These are phyloP conservation scores for Rhagonycha lutea DNA, from an alignment of 2,888 invertebrate species.

Conservation along the genomic window DNA sequence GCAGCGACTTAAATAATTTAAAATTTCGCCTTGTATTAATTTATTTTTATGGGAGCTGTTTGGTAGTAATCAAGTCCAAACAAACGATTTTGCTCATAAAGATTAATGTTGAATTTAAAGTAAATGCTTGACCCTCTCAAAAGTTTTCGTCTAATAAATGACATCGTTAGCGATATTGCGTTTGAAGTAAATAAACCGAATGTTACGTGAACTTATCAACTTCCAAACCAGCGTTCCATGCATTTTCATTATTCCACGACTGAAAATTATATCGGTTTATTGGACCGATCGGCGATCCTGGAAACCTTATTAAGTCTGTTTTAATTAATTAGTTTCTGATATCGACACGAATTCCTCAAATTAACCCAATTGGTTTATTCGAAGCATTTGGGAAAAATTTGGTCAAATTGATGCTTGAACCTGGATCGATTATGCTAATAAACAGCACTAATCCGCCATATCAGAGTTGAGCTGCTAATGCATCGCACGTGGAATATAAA, in stretches of 20 bases:
- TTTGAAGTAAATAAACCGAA: not conserved
- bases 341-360: not conserved
- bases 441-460: not conserved
- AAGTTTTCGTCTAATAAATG: conserved; percentile 7
- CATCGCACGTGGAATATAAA: too few relatives aligned
- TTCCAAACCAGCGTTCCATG: not conserved
- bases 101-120: not conserved
- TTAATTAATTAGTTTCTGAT: not conserved
- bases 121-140: not conserved
- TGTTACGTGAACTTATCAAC: not conserved
- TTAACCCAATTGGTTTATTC: not conserved
- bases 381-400: not conserved
- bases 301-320: not conserved
- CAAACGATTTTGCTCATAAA: not conserved
- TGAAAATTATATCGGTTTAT: not conserved
- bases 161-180: not conserved
- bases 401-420: not conserved
- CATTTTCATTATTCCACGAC: not conserved
- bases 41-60: not conserved
- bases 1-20: not conserved
- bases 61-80: not conserved
- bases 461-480: not conserved
- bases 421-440: not conserved
- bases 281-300: not conserved
- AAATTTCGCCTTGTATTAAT: not conserved